A percentile compares a stretch with the other conserved stretches of the same genome.
phyloP scores from a whole-genome alignment of 2,797 vertebrate species.

The Tarsius wallacei region DNA sequence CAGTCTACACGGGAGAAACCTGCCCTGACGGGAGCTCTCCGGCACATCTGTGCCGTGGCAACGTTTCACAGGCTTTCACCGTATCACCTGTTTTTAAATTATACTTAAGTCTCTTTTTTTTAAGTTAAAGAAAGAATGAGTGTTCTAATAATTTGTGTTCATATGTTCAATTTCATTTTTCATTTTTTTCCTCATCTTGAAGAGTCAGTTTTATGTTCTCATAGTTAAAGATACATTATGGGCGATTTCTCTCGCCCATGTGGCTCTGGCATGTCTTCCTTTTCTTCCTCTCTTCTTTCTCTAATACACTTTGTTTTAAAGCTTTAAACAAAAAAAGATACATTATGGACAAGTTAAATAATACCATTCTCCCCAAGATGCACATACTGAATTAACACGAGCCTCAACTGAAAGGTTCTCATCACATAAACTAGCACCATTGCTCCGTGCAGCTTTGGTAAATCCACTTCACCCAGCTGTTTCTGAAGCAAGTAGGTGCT shows the following conservation, averaged over 20 bases:
- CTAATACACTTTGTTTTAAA: too few relatives aligned
- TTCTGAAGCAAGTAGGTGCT: slow-evolving; percentile 46
- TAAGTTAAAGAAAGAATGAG: slow-evolving; percentile 32
- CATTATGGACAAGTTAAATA: background rate
- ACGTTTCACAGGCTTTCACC: background rate
- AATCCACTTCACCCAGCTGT: background rate
- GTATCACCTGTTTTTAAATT: background rate
- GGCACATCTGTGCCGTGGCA: background rate
- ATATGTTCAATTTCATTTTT: background rate
- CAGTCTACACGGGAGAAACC: background rate
- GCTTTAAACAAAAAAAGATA: background rate
- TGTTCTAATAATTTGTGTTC: slow-evolving; percentile 6
- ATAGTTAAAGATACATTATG: too few relatives aligned
- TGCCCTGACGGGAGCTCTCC: background rate
- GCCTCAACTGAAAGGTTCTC: slow-evolving; percentile 32
- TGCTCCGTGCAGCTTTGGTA: background rate
- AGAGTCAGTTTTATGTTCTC: too few relatives aligned
- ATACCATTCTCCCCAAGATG: background rate
- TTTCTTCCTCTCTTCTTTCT: too few relatives aligned
- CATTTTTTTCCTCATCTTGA: background rate
- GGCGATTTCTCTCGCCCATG: too few relatives aligned
- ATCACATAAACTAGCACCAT: slow-evolving; percentile 27
- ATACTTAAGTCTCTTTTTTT: background rate
- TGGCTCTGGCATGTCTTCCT: too few relatives aligned
- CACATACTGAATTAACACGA: slow-evolving; percentile 22